Evolutionary conservation across 2,113 vertebrate genomes (phyloP).

Genomic region (Vulpes vulpes): DNA sequence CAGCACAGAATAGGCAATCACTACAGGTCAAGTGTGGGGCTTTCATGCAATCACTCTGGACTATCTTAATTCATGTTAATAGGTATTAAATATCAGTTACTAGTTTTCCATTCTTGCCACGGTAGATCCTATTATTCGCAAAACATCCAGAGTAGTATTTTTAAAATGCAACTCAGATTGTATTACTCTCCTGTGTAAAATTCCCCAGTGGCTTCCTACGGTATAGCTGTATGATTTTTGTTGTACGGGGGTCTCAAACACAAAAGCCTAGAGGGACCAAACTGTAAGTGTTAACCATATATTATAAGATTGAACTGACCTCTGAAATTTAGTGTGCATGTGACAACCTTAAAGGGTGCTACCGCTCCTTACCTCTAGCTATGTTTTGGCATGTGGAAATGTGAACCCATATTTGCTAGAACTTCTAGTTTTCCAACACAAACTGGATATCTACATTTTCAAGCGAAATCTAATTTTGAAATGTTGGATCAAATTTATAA

Average conservation of each 20-base stretch:
- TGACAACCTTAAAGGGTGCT: neutral
- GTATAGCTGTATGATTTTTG: neutral
- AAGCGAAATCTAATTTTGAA: slow-evolving; percentile 56
- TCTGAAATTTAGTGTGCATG: neutral
- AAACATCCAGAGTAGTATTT: slow-evolving; percentile 34
- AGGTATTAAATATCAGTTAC: neutral
- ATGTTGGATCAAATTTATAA: slow-evolving; percentile 49
- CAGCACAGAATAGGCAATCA: neutral
- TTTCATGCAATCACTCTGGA: neutral
- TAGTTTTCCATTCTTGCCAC: slow-evolving; percentile 3
- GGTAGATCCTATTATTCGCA: neutral
- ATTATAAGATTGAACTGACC: neutral
- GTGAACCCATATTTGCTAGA: neutral
- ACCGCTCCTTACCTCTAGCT: neutral
- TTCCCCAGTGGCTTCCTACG: neutral
- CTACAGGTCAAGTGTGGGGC: neutral
- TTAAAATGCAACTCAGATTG: slow-evolving; percentile 28
- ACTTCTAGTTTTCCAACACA: slow-evolving; percentile 58
- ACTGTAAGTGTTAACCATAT: neutral
- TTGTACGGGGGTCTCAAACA: neutral
- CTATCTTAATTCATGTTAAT: neutral
- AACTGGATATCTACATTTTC: slow-evolving; percentile 54
- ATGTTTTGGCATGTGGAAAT: neutral
- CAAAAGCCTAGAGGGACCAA: neutral
- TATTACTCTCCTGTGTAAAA: neutral